Conservation (phyloP, 2,797 vertebrate species). For the Falco berigora region DNA sequence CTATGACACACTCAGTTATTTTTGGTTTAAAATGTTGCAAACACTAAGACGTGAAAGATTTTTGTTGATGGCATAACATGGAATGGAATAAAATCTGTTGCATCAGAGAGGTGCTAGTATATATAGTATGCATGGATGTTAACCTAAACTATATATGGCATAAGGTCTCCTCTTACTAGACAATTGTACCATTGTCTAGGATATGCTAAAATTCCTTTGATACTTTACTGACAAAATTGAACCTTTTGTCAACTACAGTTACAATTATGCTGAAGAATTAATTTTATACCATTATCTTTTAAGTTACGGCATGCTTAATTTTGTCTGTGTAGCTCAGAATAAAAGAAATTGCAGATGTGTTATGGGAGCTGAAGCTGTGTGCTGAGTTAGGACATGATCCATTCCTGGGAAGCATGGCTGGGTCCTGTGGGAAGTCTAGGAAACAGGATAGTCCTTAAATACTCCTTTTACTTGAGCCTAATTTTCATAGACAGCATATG, state of each 20-base stretch:
- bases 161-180: neutral
- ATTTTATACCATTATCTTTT: neutral
- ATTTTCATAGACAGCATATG: neutral
- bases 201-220: neutral
- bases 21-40: conserved; percentile 3
- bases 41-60: neutral
- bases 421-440: neutral
- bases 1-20: neutral
- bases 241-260: neutral
- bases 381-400: neutral
- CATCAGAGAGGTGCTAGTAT: neutral
- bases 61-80: neutral
- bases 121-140: neutral
- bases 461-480: neutral
- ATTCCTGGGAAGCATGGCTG: neutral
- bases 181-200: neutral
- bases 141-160: neutral
- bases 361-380: neutral
- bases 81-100: neutral
- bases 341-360: neutral
- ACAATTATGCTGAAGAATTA: neutral
- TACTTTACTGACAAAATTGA: neutral
- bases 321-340: neutral
- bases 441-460: neutral
- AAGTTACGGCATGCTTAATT: neutral